Evolutionary conservation across 2,113 vertebrate species (phyloP).

Genomic region (Bos javanicus): DNA sequence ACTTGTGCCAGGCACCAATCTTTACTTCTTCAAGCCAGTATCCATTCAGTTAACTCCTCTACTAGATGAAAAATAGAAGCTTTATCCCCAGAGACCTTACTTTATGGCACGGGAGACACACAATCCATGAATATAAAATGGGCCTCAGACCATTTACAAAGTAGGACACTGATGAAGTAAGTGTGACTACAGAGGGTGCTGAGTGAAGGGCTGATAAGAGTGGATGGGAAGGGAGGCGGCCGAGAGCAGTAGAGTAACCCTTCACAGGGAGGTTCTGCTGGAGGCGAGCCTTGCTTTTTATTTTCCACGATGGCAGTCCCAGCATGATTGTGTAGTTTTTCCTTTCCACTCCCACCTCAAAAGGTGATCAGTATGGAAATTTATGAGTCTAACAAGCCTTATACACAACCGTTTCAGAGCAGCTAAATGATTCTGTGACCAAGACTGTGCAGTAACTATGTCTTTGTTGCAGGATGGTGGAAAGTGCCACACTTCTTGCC

Average conservation of each 20-base stretch:
- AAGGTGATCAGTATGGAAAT: neutral
- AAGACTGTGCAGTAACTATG: neutral
- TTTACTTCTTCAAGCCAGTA: neutral
- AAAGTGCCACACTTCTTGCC: neutral
- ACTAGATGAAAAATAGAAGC: neutral
- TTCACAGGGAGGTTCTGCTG: neutral
- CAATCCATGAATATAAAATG: neutral
- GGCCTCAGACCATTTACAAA: neutral
- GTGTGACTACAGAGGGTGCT: neutral
- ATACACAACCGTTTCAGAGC: neutral
- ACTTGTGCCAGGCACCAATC: neutral
- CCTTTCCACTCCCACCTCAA: neutral
- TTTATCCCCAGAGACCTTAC: neutral
- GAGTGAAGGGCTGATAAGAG: neutral
- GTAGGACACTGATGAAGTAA: neutral
- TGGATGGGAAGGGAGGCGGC: rapidly evolving
- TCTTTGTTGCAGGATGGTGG: neutral
- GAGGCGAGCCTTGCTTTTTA: neutral
- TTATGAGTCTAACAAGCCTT: neutral
- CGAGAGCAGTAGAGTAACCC: neutral
- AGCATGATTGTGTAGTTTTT: neutral
- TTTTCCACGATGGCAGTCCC: neutral
- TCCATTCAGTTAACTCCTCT: neutral
- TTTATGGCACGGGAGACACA: neutral
- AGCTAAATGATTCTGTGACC: neutral